These are phyloP conservation scores for Pimpla rufipes DNA, from an alignment of 2,888 invertebrate genomes.

Conservation along the genomic window DNA sequence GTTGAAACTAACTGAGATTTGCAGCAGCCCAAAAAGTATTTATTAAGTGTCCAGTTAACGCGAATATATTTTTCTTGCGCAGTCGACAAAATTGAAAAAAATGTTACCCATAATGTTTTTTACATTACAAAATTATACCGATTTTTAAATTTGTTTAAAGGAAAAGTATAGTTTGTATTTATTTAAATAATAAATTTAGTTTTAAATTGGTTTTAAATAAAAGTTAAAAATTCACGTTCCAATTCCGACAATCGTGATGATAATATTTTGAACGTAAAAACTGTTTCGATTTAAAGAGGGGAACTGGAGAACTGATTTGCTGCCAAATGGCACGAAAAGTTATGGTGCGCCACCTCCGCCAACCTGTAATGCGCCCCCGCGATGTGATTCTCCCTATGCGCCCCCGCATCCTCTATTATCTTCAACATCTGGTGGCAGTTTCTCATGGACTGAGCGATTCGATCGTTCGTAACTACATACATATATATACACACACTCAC, in stretches of 20 bases:
- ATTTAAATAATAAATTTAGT: too few relatives aligned
- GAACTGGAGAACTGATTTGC: constrained; percentile 73
- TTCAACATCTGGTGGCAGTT: constrained; percentile 81
- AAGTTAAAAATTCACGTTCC: neutral
- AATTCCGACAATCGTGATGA: neutral
- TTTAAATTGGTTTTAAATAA: too few relatives aligned
- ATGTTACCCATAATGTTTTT: too few relatives aligned
- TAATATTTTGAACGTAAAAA: neutral
- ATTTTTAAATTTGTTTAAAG: too few relatives aligned
- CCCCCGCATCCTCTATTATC: constrained; percentile 71
- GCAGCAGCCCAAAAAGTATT: too few relatives aligned
- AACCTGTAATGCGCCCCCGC: constrained; percentile 79
- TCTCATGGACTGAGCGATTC: constrained; percentile 80
- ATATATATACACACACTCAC: too few relatives aligned
- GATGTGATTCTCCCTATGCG: constrained; percentile 77
- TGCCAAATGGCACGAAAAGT: constrained; percentile 72
- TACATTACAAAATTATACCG: too few relatives aligned
- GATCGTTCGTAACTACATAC: constrained; percentile 74
- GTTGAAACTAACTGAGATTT: too few relatives aligned
- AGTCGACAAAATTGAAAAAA: too few relatives aligned
- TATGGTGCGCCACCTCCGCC: constrained; percentile 69
- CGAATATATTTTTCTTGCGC: too few relatives aligned
- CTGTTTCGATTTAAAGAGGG: constrained; percentile 28
- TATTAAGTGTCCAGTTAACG: too few relatives aligned
- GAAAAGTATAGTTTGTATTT: too few relatives aligned